Conservation (phyloP, 2,888 invertebrate genomes). For the Ennomos erosarius region DNA sequence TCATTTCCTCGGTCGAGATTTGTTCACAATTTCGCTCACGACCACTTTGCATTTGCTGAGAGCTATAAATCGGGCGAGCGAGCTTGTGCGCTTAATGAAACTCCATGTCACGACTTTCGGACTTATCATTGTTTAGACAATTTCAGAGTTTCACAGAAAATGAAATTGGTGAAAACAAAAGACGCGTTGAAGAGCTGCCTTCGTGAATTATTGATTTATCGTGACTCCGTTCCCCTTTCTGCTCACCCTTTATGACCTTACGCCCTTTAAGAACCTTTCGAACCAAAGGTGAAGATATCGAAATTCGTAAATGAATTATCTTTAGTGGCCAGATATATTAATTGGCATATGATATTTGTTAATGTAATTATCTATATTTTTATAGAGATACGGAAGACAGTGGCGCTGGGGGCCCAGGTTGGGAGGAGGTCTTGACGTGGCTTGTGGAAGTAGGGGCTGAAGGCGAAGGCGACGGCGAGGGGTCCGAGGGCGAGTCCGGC, state of each 20-base stretch:
- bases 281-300: conserved; percentile 45
- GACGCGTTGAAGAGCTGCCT: conserved; percentile 34
- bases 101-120: conserved; percentile 64
- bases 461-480: conserved; percentile 83
- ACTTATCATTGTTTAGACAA: conserved; percentile 57
- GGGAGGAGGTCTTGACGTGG: conserved; percentile 96
- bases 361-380: conserved; percentile 29
- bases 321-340: conserved; percentile 27
- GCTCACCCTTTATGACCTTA: conserved; percentile 50
- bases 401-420: conserved; percentile 75
- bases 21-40: conserved; percentile 66
- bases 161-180: conserved; percentile 38
- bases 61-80: conserved; percentile 61
- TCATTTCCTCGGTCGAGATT: conserved; percentile 61
- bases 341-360: conserved; percentile 27
- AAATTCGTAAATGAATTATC: conserved; percentile 41
- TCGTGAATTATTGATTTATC: conserved; percentile 55
- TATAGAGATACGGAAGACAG: conserved; percentile 69
- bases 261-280: conserved; percentile 50
- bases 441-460: conserved; percentile 95
- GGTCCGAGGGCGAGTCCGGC: conserved; percentile 83
- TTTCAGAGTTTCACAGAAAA: conserved; percentile 46
- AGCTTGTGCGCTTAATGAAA: conserved; percentile 69
- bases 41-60: conserved; percentile 61
- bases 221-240: conserved; percentile 48